Evolutionary conservation across 2,113 vertebrate genomes (phyloP), one percentile per base, ranked within the genome.

Genomic region (Cricetomys ansorgei): DNA sequence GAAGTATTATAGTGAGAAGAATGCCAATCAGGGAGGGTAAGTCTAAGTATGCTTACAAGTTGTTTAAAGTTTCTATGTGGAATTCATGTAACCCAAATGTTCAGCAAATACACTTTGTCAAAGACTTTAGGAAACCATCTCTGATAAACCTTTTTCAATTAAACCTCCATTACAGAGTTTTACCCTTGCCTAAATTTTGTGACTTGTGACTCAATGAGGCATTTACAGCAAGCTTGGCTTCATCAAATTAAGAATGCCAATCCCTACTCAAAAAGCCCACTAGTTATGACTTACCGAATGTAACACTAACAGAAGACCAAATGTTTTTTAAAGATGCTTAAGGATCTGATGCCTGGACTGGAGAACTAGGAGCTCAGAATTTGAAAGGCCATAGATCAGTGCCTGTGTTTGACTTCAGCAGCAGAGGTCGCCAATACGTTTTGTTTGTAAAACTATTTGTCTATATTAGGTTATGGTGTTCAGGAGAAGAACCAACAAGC

Each of bases 401-500:
- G 12, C 53, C 4, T 12, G 1, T n/a, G 25, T 88, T 86, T 91
- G n/a, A 75, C 62, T 75, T 87, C 19, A 83, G 69, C 40, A 79
- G 27, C 12, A 53, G 37, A 88, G 70, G 62, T 23, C 25, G 50
- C 73, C 50, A 19, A n/a, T 43, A 17, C 15, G 17, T 89, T 86
- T 94, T 37, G 12, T 86, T 85, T 29, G 2, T 86, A 29, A 97
- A 55, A 64, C 17, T 27, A 50, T 69, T 65, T 91, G 43, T 95
- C 65, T 70, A 37, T 73, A 77, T 50, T n/a, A 83, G 64, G 40
- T 92, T 94, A 50, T 65, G 59, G 62, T 70, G 53, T 62, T 91
- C 79, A 87, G n/a, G 45, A 95, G 76, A 77, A 76, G 65, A 85
- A 64, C 88, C 94, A 92, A 48, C 45, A 87, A 48, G 3, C 55